These are phyloP conservation scores for Pluvialis apricaria DNA, from an alignment of 2,113 vertebrate species.

Conservation along the genomic window DNA sequence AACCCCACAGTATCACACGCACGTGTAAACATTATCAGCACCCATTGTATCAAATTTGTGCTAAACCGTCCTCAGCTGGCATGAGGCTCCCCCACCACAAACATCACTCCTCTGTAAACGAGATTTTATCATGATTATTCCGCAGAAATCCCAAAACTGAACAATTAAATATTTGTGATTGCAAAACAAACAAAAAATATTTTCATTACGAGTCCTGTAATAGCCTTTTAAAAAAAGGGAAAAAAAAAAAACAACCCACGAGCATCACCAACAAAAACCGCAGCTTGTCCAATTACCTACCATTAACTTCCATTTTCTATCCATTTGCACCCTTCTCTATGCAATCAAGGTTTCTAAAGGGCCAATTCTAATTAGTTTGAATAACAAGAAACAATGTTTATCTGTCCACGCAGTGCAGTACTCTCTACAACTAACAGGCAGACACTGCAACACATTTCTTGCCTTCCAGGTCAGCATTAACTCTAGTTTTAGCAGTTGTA, in stretches of 20 bases:
- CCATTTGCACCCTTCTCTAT: constrained; percentile 47
- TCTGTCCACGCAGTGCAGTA: background rate
- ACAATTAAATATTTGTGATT: background rate
- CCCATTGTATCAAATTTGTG: background rate
- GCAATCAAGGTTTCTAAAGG: constrained; percentile 66
- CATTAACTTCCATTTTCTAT: constrained; percentile 60
- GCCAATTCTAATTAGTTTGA: constrained; percentile 50
- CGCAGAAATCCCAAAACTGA: background rate
- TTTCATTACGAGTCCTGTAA: background rate
- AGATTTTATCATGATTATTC: background rate
- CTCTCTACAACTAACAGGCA: constrained; percentile 8
- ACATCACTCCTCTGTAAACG: background rate
- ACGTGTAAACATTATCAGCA: background rate
- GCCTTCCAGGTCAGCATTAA: constrained; percentile 58
- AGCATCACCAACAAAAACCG: background rate
- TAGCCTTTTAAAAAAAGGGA: background rate
- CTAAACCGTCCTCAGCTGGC: background rate
- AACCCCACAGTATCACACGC: background rate
- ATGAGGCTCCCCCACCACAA: background rate
- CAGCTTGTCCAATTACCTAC: constrained; percentile 62
- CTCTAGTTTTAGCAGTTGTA: constrained; percentile 25
- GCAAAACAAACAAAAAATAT: constrained; percentile 8
- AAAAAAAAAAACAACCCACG: background rate
- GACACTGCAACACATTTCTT: background rate
- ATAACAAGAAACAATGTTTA: constrained; percentile 43